A percentile compares a stretch with the other conserved stretches of the same genome.
These are phyloP conservation scores for Agrotis clavis DNA, from an alignment of 2,888 invertebrate species.

Conservation along the genomic window DNA sequence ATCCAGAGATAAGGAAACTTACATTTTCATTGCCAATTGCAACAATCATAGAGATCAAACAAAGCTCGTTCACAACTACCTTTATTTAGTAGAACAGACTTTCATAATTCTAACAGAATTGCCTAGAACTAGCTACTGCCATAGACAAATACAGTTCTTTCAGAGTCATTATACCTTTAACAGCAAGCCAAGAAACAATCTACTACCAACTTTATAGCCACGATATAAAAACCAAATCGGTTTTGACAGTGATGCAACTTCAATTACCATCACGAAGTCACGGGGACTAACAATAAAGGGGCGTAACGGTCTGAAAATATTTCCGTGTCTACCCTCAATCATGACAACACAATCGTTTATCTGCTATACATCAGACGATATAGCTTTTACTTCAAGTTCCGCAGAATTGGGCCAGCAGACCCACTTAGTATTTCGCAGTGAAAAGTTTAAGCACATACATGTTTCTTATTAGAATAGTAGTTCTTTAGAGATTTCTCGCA, in stretches of 20 bases:
- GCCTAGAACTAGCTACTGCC: neutral
- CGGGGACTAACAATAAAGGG: constrained; percentile 31
- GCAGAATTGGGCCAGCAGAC: constrained; percentile 17
- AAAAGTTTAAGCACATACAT: neutral
- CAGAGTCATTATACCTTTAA: neutral
- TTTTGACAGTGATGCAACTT: constrained; percentile 1
- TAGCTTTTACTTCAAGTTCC: neutral
- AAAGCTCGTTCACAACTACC: neutral
- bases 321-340: constrained; percentile 51
- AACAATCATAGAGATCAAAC: neutral
- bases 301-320: constrained; percentile 52
- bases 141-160: constrained; percentile 8
- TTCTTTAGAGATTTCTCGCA: neutral
- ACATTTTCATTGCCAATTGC: neutral
- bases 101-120: neutral
- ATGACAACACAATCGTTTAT: constrained; percentile 53
- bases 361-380: constrained; percentile 38
- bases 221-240: neutral
- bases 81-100: neutral
- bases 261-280: constrained; percentile 29
- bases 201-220: neutral
- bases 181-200: neutral
- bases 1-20: neutral
- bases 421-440: neutral
- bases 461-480: neutral